Percentiles rank a stretch among this genome's conserved stretches.
These are phyloP conservation scores for Bungarus multicinctus DNA, from an alignment of 2,113 vertebrate genomes.

Conservation along the genomic window DNA sequence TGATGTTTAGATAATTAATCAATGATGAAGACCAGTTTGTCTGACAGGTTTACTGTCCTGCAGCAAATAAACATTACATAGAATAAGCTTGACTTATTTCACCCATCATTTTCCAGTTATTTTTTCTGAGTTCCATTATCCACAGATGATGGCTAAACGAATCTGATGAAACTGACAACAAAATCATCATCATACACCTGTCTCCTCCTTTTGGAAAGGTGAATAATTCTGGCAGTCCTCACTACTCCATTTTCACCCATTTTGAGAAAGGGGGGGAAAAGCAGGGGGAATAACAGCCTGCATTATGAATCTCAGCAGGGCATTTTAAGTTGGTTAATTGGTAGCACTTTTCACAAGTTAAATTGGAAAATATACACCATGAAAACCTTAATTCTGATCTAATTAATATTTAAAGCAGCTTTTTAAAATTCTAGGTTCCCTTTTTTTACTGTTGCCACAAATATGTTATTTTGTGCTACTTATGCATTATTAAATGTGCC, in stretches of 20 bases:
- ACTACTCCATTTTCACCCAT: neutral
- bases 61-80: neutral
- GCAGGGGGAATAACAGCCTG: neutral
- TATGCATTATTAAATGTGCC: slow-evolving; percentile 19
- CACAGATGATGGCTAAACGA: neutral
- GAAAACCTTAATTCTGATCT: slow-evolving; percentile 32
- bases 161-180: neutral
- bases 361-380: neutral
- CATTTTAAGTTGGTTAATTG: neutral
- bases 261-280: neutral
- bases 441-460: slow-evolving; percentile 36
- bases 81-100: neutral
- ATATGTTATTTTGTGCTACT: neutral
- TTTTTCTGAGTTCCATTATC: neutral
- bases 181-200: neutral
- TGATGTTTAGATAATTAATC: neutral
- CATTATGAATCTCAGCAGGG: neutral
- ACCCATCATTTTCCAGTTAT: neutral
- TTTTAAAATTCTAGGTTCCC: slow-evolving; percentile 41
- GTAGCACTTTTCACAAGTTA: slow-evolving; percentile 6
- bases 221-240: neutral
- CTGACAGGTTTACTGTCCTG: neutral
- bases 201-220: neutral
- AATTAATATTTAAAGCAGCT: slow-evolving; percentile 38
- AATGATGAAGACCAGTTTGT: neutral